These are phyloP conservation scores for Leptopilina myrica DNA, from an alignment of 2,888 invertebrate species.

Conservation along the genomic window DNA sequence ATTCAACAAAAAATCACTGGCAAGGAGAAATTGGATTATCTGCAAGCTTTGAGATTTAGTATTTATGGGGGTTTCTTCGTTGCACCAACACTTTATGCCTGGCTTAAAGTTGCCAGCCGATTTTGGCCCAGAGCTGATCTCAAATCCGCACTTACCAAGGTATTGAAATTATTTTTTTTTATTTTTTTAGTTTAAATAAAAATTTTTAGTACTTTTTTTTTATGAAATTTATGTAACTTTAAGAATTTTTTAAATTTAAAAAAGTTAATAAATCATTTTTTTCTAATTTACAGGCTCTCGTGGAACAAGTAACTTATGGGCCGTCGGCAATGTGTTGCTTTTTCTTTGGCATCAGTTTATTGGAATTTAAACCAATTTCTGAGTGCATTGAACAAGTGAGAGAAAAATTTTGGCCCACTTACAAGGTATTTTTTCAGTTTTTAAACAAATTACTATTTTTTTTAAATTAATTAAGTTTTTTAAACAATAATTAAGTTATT, in stretches of 20 bases:
- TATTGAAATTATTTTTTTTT: conserved; percentile 66
- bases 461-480: no score
- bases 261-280: no score
- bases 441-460: no score
- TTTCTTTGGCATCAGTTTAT: conserved; percentile 86
- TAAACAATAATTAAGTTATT: no score
- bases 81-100: conserved; percentile 88
- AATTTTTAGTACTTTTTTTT: no score
- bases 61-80: conserved; percentile 89
- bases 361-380: conserved; percentile 83
- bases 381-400: conserved; percentile 84
- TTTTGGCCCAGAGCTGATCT: conserved; percentile 87
- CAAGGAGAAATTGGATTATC: conserved; percentile 71
- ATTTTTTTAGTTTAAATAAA: no score
- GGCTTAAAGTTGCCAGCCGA: conserved; percentile 86
- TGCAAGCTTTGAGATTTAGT: conserved; percentile 84
- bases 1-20: conserved; percentile 78
- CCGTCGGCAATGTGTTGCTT: conserved; percentile 88
- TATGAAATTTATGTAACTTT: no score
- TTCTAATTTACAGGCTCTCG: conserved; percentile 79
- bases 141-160: conserved; percentile 85
- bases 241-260: no score
- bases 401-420: conserved; percentile 86
- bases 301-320: conserved; percentile 87
- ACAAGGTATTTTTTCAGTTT: conserved; percentile 78